Evolutionary conservation across 2,113 vertebrate genomes (phyloP).

Genomic region (Cygnus atratus): DNA sequence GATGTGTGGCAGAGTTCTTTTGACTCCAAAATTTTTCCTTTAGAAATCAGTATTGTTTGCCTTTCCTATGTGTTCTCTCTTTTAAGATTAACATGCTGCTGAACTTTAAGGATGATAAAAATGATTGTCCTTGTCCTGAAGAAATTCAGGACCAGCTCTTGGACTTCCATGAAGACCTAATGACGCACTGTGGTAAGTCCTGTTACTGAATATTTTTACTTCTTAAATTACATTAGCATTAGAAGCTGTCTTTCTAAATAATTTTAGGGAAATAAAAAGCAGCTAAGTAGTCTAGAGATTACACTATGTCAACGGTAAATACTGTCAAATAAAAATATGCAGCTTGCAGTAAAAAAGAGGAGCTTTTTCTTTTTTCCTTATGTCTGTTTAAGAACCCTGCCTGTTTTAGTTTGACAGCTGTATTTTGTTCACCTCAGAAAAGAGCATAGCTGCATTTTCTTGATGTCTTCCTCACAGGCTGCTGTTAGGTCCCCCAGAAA

Average conservation of each 20-base stretch:
- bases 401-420: not conserved
- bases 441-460: not conserved
- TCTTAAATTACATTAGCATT: not conserved
- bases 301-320: not conserved
- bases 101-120: conserved; percentile 95
- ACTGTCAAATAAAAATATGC: not conserved
- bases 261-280: not conserved
- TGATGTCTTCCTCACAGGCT: not conserved
- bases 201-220: not conserved
- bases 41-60: not conserved
- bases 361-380: not conserved
- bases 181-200: conserved; percentile 91
- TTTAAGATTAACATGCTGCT: conserved; percentile 95
- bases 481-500: not conserved
- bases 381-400: not conserved
- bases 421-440: not conserved
- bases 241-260: not conserved
- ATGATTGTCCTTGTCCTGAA: conserved; percentile 91
- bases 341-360: not conserved
- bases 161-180: conserved; percentile 94
- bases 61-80: not conserved
- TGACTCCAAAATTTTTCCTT: not conserved
- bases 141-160: conserved; percentile 89
- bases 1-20: not conserved
- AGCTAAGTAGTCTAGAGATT: not conserved